A percentile compares a stretch with the other conserved stretches of the same genome.
Evolutionary conservation across 2,113 vertebrate species (phyloP).

Genomic region (Regulus satrapa): DNA sequence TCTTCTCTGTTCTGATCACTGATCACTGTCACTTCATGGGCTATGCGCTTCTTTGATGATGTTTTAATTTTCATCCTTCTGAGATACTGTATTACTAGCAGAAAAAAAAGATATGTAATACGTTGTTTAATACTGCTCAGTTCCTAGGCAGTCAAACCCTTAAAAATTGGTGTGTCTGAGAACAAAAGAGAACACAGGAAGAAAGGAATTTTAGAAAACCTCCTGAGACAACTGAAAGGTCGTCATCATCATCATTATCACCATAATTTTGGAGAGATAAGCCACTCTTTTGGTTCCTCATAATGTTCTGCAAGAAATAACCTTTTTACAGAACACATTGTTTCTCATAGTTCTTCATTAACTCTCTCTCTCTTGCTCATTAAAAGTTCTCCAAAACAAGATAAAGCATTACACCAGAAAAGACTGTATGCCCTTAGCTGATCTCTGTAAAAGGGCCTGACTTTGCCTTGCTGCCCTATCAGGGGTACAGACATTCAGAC

Average conservation of each 20-base stretch:
- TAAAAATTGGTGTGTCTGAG: not conserved
- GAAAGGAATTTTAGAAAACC: not conserved
- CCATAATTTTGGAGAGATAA: not conserved
- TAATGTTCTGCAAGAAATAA: not conserved
- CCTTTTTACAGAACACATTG: not conserved
- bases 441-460: not conserved
- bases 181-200: not conserved
- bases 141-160: not conserved
- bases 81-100: not conserved
- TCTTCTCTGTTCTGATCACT: not conserved
- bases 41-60: not conserved
- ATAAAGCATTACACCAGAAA: not conserved
- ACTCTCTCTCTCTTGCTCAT: too few species aligned
- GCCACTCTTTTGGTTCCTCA: not conserved
- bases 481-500: not conserved
- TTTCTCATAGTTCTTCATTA: not conserved
- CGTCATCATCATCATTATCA: not conserved
- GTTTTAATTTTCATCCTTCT: not conserved
- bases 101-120: not conserved
- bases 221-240: not conserved
- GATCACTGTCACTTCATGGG: not conserved
- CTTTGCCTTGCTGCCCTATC: not conserved
- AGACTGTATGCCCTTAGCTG: not conserved
- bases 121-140: not conserved
- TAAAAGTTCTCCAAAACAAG: not conserved